phyloP scores from a whole-genome alignment of 1,140 invertebrate genomes.

The Papilio helenus region DNA sequence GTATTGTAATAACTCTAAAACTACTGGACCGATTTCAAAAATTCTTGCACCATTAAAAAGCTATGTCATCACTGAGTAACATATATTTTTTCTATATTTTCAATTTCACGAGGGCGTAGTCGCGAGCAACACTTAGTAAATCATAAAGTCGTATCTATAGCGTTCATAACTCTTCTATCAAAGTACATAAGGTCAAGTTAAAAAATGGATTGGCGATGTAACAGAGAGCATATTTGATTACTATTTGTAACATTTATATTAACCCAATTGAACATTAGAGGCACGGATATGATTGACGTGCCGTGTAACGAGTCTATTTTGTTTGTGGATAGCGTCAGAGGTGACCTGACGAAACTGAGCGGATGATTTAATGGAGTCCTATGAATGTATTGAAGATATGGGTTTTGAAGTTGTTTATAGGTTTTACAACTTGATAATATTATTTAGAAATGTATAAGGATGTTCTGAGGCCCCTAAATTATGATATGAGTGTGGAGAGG shows the following conservation, averaged over 20 bases:
- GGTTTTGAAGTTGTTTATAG: background rate
- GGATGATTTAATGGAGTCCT: background rate
- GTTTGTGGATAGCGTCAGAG: slow-evolving; percentile 57
- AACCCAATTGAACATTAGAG: slow-evolving; percentile 59
- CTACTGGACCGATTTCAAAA: no score
- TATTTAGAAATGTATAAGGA: no score
- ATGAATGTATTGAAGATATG: background rate
- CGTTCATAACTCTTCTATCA: slow-evolving; percentile 40
- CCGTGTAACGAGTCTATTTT: slow-evolving; percentile 72
- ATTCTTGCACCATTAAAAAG: no score
- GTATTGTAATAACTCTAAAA: no score
- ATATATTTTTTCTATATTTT: no score
- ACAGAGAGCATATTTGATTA: slow-evolving; percentile 68
- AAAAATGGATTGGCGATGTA: slow-evolving; percentile 64
- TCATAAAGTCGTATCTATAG: slow-evolving; percentile 27
- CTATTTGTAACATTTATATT: slow-evolving; percentile 77
- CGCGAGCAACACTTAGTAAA: no score
- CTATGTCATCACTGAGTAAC: no score
- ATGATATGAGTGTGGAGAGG: no score
- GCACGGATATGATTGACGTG: slow-evolving; percentile 62
- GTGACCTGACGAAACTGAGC: slow-evolving; percentile 44
- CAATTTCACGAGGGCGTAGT: no score
- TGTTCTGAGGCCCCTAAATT: no score
- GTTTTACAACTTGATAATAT: background rate
- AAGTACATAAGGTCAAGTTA: slow-evolving; percentile 46